Percentiles rank a stretch among this genome's conserved stretches.
Evolutionary conservation across 2,113 vertebrate genomes (phyloP).

Genomic region (Corvus cornix): DNA sequence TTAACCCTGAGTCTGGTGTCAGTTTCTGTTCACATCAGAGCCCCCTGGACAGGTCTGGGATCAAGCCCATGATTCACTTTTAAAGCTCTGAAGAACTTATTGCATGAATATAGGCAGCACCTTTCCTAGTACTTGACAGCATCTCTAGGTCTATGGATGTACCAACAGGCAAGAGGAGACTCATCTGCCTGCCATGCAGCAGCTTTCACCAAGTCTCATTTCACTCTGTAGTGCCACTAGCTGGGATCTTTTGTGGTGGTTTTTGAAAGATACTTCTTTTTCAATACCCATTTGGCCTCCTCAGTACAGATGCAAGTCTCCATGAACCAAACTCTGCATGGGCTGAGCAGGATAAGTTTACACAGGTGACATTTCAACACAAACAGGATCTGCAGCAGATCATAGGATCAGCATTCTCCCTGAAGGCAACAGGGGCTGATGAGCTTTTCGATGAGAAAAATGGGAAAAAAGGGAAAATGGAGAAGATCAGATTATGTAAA

Average conservation of each 20-base stretch:
- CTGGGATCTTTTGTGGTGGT: not conserved
- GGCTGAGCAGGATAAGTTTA: not conserved
- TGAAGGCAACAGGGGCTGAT: not conserved
- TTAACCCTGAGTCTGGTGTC: not conserved
- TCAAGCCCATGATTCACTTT: not conserved
- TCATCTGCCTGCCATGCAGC: not conserved
- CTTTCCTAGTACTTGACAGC: not conserved
- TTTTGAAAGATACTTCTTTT: not conserved
- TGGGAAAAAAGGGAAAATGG: not conserved
- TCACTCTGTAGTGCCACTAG: not conserved
- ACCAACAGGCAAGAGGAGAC: not conserved
- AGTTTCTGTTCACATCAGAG: not conserved
- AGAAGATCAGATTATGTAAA: not conserved
- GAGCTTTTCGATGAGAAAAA: not conserved
- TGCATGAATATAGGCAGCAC: not conserved
- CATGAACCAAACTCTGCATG: not conserved
- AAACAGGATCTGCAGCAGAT: not conserved
- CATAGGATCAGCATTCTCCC: not conserved
- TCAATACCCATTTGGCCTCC: not conserved
- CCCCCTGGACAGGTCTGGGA: not conserved
- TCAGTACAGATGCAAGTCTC: not conserved
- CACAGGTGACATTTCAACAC: not conserved
- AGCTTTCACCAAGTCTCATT: not conserved
- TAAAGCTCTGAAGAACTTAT: not conserved
- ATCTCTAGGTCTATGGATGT: not conserved